A percentile compares a stretch with the other conserved stretches of the same genome.
phyloP scores from a whole-genome alignment of 2,113 vertebrate genomes.

The Caretta caretta region DNA sequence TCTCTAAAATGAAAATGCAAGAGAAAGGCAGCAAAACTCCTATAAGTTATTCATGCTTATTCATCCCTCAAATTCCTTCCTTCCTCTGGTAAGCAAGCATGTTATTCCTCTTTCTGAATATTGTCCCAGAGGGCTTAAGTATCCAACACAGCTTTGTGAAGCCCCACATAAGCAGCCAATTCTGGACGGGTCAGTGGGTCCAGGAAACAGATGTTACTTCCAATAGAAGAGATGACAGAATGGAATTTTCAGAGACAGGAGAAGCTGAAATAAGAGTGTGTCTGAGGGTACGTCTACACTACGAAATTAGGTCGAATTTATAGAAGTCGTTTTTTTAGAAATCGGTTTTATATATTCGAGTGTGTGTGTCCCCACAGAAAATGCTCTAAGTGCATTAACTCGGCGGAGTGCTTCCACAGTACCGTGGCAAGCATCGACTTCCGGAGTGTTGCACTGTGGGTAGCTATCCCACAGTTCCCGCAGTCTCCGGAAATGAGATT shows the following conservation, averaged over 20 bases:
- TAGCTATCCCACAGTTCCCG: no score
- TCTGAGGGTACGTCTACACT: no score
- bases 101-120: background rate
- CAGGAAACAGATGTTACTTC: background rate
- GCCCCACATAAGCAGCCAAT: background rate
- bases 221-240: background rate
- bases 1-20: background rate
- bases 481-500: no score
- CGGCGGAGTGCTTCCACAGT: no score
- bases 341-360: no score
- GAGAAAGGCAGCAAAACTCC: background rate
- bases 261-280: background rate
- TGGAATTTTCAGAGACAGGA: background rate
- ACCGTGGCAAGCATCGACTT: no score
- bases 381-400: no score
- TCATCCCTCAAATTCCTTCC: background rate
- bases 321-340: no score
- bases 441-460: no score
- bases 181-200: background rate
- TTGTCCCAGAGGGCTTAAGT: accelerated
- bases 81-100: background rate
- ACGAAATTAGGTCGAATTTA: no score
- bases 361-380: no score
- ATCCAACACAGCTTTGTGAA: background rate
- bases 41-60: background rate